Base-by-base conservation (phyloP, 1,140 invertebrate species). In the Oncopeltus fasciatus region DNA sequence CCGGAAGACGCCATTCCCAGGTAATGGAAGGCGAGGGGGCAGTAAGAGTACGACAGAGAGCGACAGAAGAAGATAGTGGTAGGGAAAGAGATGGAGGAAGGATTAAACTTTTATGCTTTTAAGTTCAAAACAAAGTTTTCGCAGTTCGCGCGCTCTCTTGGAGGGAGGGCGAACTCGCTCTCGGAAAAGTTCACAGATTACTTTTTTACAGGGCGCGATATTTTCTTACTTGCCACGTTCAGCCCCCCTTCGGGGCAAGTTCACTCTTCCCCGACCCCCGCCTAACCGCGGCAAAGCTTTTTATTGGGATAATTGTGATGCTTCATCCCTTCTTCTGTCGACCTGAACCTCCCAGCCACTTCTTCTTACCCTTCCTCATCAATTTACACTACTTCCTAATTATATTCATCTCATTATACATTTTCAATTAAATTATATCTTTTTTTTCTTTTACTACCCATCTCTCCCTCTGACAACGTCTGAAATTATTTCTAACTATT, bases 51-150 rank as follows among this genome's bases (percentile, higher is more conserved):
- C n/a, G n/a, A n/a, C n/a, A n/a, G n/a, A n/a, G n/a, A n/a, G n/a
- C n/a, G n/a, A n/a, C n/a, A n/a, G n/a, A n/a, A n/a, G n/a, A n/a
- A n/a, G n/a, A n/a, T n/a, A n/a, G n/a, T n/a, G n/a, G n/a, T n/a
- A 28, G 18, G 33, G 31, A 24, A 21, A 18, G 57, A 9, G 24
- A 53, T 18, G 24, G 26, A 14, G 49, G 20, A 12, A 38, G 57
- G 33, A 59, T 59, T 59, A 59, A 59, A 59, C 57, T 59, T 59
- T 59, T 59, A 59, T 59, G 57, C 57, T 59, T 59, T 59, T 59
- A 59, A 59, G 57, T 59, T 59, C 57, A 59, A 59, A 43, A 61
- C 28, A 33, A 53, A 53, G 31, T 43, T 43, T 61, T 28, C 18
- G 33, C 47, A 27, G 38, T 59, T 18, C 31, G 27, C 28, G 24